A percentile compares a stretch with the other conserved stretches of the same genome.
Evolutionary conservation across 2,113 vertebrate genomes (phyloP).

Genomic region (Morphnarchus princeps): DNA sequence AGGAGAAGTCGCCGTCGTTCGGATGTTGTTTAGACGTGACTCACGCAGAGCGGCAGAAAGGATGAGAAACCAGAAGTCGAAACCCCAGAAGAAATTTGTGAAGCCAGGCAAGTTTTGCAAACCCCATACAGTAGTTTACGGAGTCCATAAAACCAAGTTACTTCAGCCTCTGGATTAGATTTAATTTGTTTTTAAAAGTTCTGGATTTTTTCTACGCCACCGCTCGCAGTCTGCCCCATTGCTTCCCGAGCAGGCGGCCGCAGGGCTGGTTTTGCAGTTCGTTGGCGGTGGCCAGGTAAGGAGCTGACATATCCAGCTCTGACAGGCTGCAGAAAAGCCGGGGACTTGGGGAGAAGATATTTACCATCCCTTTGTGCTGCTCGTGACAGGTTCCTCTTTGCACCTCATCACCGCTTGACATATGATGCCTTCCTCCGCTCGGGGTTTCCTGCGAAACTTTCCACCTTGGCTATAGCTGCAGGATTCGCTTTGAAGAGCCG

Average conservation of each 20-base stretch:
- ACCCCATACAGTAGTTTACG: not conserved
- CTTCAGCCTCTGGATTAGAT: not conserved
- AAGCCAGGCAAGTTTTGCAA: not conserved
- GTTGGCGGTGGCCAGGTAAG: not conserved
- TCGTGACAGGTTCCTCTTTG: slow-evolving; percentile 50
- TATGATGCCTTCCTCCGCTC: not conserved
- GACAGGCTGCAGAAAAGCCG: slow-evolving; percentile 33
- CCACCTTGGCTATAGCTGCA: not conserved
- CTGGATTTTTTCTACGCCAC: not conserved
- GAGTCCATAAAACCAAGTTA: not conserved
- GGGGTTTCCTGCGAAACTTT: not conserved
- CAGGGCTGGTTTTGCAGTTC: not conserved
- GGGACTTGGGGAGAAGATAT: not conserved
- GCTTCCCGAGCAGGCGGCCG: not conserved
- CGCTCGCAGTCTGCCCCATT: not conserved
- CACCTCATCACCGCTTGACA: slow-evolving; percentile 23
- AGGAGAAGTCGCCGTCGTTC: rapidly evolving
- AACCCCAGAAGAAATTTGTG: not conserved
- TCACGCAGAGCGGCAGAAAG: not conserved
- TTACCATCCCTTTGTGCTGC: slow-evolving; percentile 15
- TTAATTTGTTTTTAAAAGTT: not conserved
- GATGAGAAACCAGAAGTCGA: not conserved
- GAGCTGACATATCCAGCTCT: not conserved
- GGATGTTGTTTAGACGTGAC: rapidly evolving
- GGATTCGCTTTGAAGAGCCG: not conserved